phyloP scores from a whole-genome alignment of 2,113 vertebrate species.

The Piaya cayana region DNA sequence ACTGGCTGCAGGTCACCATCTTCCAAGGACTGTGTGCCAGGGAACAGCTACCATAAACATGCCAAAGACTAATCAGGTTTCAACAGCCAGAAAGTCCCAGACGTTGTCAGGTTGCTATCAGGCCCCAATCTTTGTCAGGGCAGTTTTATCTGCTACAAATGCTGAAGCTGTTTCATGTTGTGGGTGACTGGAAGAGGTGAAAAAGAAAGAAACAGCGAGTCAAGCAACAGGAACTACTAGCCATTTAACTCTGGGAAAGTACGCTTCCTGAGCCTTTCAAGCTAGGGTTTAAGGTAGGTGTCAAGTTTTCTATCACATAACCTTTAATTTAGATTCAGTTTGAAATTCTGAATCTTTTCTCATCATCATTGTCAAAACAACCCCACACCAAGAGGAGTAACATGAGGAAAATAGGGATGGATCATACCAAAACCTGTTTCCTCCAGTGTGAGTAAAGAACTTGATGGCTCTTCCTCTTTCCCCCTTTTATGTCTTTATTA shows the following conservation, averaged over 20 bases:
- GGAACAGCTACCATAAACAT: no score
- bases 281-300: neutral
- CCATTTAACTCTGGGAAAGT: neutral
- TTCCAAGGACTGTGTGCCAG: no score
- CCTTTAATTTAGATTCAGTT: neutral
- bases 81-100: no score
- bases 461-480: neutral
- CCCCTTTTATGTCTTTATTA: neutral
- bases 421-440: neutral
- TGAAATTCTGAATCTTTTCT: neutral
- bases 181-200: neutral
- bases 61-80: no score
- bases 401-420: neutral
- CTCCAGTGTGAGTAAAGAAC: neutral
- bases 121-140: no score
- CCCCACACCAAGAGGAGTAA: neutral
- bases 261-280: neutral
- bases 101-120: no score
- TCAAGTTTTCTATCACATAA: neutral
- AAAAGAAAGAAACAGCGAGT: neutral
- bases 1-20: no score
- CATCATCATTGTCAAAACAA: neutral
- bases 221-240: neutral
- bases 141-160: neutral
- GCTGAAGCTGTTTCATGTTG: slow-evolving; percentile 6